Evolutionary conservation across 2,888 invertebrate genomes (phyloP), one percentile per base, ranked within the genome.

Genomic region (Lithophane leautieri): DNA sequence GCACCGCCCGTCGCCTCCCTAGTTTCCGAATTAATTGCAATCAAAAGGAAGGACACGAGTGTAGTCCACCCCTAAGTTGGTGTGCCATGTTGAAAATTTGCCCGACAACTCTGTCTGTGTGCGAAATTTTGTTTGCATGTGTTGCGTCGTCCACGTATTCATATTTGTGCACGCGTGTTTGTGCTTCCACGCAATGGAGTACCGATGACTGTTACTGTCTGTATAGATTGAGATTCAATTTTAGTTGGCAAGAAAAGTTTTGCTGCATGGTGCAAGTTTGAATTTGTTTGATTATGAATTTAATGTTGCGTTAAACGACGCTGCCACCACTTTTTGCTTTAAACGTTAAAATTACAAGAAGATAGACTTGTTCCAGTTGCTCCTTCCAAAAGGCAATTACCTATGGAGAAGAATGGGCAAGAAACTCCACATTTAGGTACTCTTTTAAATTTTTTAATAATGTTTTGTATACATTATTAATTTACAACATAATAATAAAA

Each of bases 31-130:
- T 96, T 96, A 96, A 96, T 96, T 96, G 96, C 96, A 96, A 96
- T 96, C 96, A 96, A 95, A 96, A 96, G 96, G 95, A 96, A 96
- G 96, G 96, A 96, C 96, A 95, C 94, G 93, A 96, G 95, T 94
- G 93, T 93, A 94, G 96, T 94, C 96, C 96, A 95, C 93, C 95
- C 96, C 96, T 94, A 94, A 95, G 93, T 95, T 93, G 89, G 94
- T 91, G 93, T 93, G 95, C 95, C 95, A 95, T 95, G 95, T 95
- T 95, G 95, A 92, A 94, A 95, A 93, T 94, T 94, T 93, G 92
- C 93, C 88, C 89, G 89, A 86, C 88, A 84, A 86, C 78, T 92
- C 86, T 85, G 79, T 73, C 75, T 84, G 93, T 92, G 92, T 92
- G 92, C 86, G 92, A 90, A 89, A 89, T 79, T 77, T 56, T 85